These are phyloP conservation scores for Dryas iulia DNA, from an alignment of 1,140 invertebrate species.

Conservation along the genomic window DNA sequence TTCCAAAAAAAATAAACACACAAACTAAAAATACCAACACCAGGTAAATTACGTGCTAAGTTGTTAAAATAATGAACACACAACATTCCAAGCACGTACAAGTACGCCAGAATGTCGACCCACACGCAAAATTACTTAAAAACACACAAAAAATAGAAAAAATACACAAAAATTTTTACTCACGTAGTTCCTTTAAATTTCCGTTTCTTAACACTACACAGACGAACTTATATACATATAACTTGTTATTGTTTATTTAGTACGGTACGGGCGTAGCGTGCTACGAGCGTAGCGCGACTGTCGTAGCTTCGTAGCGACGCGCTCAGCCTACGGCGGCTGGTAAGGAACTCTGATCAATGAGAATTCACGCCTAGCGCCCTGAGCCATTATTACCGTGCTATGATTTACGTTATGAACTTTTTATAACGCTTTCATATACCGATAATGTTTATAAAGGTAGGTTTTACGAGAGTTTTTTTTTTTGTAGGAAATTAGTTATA, in stretches of 20 bases:
- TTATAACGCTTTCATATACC: constrained; percentile 13
- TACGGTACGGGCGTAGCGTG: constrained; percentile 48
- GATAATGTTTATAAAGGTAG: background rate
- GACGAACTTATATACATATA: constrained; percentile 10
- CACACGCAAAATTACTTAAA: background rate
- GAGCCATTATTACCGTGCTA: constrained; percentile 22
- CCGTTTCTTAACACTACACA: constrained; percentile 18
- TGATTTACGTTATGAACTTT: constrained; percentile 27
- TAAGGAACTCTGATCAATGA: constrained; percentile 66
- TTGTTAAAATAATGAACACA: constrained; percentile 11
- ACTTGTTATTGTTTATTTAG: constrained; percentile 19
- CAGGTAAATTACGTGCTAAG: background rate
- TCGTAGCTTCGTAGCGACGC: constrained; percentile 45
- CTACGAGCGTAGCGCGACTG: constrained; percentile 62
- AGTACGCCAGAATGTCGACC: background rate
- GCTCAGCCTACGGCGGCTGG: constrained; percentile 48
- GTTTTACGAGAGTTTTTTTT: background rate
- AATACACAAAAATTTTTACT: background rate
- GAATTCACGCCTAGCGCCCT: constrained; percentile 31
- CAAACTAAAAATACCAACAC: no score
- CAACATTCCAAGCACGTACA: constrained; percentile 7
- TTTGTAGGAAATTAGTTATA: background rate
- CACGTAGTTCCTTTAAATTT: constrained; percentile 10
- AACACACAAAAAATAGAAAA: background rate
- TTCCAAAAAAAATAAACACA: no score